Evolutionary conservation across 2,797 vertebrate species (phyloP).

Genomic region (Squalus acanthias): DNA sequence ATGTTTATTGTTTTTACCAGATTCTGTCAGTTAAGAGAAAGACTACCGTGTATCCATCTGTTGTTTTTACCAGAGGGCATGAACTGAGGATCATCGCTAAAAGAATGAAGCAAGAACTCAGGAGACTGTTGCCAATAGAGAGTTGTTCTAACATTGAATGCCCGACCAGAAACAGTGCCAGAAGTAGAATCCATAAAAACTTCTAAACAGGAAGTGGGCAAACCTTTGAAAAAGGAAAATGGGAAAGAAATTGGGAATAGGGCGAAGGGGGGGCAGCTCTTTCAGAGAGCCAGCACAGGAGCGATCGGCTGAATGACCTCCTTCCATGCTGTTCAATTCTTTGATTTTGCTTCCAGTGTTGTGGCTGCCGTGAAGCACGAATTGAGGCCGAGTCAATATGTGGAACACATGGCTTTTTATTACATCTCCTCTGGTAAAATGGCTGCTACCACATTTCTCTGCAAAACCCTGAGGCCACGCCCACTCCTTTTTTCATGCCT

Average conservation of each 20-base stretch:
- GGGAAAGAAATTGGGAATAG: background rate
- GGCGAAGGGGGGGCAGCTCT: background rate
- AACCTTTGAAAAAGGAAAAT: background rate
- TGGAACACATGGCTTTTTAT: too few species aligned
- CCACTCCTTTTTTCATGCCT: too few species aligned
- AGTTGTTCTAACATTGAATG: background rate
- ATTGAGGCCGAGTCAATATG: too few species aligned
- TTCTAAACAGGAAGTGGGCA: too few species aligned
- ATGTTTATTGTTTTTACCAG: background rate
- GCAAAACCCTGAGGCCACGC: too few species aligned
- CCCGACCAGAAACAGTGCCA: too few species aligned
- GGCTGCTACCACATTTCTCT: too few species aligned
- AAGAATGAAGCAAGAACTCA: background rate
- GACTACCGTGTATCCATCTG: background rate
- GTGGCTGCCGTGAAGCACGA: too few species aligned
- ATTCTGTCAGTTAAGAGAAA: background rate
- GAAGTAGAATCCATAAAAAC: too few species aligned
- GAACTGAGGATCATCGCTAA: background rate
- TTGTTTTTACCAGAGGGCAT: background rate
- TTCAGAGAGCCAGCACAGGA: background rate
- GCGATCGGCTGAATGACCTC: background rate
- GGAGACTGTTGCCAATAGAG: background rate
- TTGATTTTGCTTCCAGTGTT: background rate
- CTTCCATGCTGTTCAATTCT: background rate
- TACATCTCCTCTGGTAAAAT: too few species aligned